These are phyloP conservation scores for Lagria hirta DNA, from an alignment of 2,888 invertebrate genomes.

Conservation along the genomic window DNA sequence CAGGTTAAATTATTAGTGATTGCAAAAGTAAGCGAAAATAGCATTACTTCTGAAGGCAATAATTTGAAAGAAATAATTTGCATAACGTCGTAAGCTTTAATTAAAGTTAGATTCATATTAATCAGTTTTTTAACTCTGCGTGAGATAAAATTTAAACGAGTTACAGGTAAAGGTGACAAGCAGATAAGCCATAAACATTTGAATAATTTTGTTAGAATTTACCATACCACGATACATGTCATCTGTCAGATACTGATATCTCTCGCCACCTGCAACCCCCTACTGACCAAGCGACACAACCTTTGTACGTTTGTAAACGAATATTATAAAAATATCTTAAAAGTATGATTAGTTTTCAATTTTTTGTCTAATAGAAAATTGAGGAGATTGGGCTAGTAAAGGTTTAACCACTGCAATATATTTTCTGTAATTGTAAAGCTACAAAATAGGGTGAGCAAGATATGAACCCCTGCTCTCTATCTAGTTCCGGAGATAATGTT, in stretches of 20 bases:
- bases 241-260: conserved; percentile 40
- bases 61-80: too few species aligned
- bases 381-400: too few species aligned
- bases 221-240: conserved; percentile 35
- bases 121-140: conserved; percentile 2
- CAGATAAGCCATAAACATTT: conserved; percentile 34
- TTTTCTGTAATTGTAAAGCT: conserved; percentile 11
- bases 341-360: too few species aligned
- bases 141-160: conserved; percentile 27
- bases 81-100: too few species aligned
- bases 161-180: conserved; percentile 25
- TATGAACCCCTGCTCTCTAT: conserved; percentile 12
- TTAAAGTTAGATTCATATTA: too few species aligned
- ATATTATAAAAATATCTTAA: too few species aligned
- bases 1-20: too few species aligned
- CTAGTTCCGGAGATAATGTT: conserved; percentile 41
- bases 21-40: too few species aligned
- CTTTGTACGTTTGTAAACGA: too few species aligned
- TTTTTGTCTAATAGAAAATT: too few species aligned
- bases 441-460: conserved; percentile 18
- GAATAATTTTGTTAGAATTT: conserved; percentile 34
- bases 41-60: too few species aligned
- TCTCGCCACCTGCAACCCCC: conserved; percentile 42
- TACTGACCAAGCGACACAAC: conserved; percentile 15
- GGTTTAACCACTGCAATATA: too few species aligned